Base-by-base conservation (phyloP, 2,113 vertebrate genomes). In the Neodon shergylaensis region DNA sequence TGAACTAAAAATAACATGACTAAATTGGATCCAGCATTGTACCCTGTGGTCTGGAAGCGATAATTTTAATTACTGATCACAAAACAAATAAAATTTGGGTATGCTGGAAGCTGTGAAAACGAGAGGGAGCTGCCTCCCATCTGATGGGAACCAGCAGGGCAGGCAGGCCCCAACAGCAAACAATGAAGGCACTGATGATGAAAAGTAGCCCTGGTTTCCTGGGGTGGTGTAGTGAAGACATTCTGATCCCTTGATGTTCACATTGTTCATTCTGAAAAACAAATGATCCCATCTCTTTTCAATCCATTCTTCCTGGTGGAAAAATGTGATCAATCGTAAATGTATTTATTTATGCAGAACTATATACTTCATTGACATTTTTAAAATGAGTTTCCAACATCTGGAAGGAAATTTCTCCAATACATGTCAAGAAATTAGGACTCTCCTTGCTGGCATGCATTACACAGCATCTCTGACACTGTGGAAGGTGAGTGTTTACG, bases 281-380 rank as follows among this genome's bases (percentile, higher is more conserved):
- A 89, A 90, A 91, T 52, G 39, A 70, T 39, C 47, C 85, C 26
- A 52, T 91, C 44, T 92, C 61, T 31, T 93, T 95, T 90, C 88
- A 74, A 92, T 92, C 82, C 73, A 52, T 76, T 77, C 85, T 94
- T 95, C 63, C 49, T 54, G 70, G 19, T 95, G 81, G 91, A 94
- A 95, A 58, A 95, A 92, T 92, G 81, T 86, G 93, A 94, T 94
- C 94, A 92, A 90, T 93, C 58, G 85, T 88, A 87, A 95, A 76
- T 89, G 19, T 94, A 94, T 86, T 96, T 96, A 91, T 95, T 94
- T 96, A 94, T 92, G 92, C 89, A 97, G 81, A 96, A 94, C 89
- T 97, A 82, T 93, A 74, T 92, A 81, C 77, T 24, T 92, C 97
- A 97, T 81, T 91, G 96, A 68, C 88, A 92, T 91, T 68, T 91